These are phyloP conservation scores for Apteryx owenii DNA, from an alignment of 2,113 vertebrate genomes.

Conservation along the genomic window DNA sequence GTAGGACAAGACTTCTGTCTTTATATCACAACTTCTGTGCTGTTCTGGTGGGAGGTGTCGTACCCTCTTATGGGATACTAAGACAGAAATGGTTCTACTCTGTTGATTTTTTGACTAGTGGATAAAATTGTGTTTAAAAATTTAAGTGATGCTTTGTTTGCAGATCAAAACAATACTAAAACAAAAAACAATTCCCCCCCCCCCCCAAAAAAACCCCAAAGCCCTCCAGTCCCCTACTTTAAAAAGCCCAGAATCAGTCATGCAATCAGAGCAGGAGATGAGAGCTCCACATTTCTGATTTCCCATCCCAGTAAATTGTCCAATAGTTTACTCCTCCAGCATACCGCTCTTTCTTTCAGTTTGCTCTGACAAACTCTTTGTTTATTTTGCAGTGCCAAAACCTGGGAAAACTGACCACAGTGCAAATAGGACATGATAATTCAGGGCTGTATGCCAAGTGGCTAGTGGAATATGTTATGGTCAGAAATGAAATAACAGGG, in stretches of 20 bases:
- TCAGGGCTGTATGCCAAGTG: conserved; percentile 96
- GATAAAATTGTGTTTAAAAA: not conserved
- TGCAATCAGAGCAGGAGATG: not conserved
- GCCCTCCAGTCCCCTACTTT: not conserved
- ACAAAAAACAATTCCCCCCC: not conserved
- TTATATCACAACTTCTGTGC: not conserved
- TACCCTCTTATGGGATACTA: not conserved
- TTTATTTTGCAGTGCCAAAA: conserved; percentile 90
- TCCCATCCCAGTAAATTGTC: not conserved
- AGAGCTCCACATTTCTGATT: not conserved
- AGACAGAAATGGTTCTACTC: not conserved
- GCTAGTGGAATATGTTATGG: conserved; percentile 95
- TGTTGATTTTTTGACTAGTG: not conserved
- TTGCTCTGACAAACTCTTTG: conserved; percentile 2
- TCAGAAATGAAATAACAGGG: conserved; percentile 97
- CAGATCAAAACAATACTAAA: not conserved
- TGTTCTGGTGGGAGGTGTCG: not conserved
- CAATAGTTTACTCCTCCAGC: not conserved
- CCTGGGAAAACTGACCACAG: conserved; percentile 96
- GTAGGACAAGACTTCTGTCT: not conserved
- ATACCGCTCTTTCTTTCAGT: not conserved
- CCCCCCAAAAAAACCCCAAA: not conserved
- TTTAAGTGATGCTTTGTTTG: not conserved
- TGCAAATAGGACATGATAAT: conserved; percentile 98
- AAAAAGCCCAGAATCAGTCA: not conserved